Percentiles rank a stretch among this genome's conserved stretches.
Evolutionary conservation across 1,140 invertebrate species (phyloP).

Genomic region (Chymomyza costata): DNA sequence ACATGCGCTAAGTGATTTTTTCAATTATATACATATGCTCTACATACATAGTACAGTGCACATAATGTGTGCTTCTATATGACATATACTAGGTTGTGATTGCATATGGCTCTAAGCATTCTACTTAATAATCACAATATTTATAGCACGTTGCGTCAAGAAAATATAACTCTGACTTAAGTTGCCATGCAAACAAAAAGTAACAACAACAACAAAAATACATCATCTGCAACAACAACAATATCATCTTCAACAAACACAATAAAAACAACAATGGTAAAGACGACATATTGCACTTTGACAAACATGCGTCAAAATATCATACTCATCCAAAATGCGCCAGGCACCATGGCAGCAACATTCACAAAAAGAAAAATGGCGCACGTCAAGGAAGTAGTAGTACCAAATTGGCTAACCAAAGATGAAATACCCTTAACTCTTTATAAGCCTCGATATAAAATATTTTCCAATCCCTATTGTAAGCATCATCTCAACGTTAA

Average conservation of each 20-base stretch:
- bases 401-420: no score
- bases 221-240: no score
- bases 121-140: no score
- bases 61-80: neutral
- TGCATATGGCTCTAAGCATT: no score
- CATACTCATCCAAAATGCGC: neutral
- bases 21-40: neutral
- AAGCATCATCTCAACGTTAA: no score
- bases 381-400: slow-evolving; percentile 18
- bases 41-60: neutral
- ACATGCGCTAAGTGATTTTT: neutral
- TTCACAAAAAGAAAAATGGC: slow-evolving; percentile 13
- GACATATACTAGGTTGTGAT: no score
- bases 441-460: no score
- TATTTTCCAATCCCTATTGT: no score
- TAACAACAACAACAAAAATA: no score
- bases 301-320: slow-evolving; percentile 39
- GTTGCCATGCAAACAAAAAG: slow-evolving; percentile 10
- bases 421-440: no score
- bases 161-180: neutral
- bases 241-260: no score
- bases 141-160: no score
- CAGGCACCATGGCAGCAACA: neutral
- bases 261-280: slow-evolving; percentile 29
- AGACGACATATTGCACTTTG: slow-evolving; percentile 29